Evolutionary conservation across 2,797 vertebrate species (phyloP), one percentile per base, ranked within the genome.

Genomic region (Eidolon dupreanum): DNA sequence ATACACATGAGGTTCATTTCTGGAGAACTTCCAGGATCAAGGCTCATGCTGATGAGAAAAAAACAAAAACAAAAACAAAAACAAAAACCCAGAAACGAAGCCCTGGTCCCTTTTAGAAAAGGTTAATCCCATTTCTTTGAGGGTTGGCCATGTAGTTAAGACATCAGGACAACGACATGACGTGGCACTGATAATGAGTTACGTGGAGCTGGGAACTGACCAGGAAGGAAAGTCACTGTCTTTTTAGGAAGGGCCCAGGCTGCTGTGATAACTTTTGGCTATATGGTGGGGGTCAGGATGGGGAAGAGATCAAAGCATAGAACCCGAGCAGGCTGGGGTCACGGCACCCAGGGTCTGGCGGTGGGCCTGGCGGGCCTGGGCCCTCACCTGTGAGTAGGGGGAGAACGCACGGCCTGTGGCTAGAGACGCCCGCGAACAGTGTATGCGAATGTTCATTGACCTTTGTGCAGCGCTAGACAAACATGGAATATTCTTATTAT

Each of bases 161-260:
- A 78, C 0, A 24, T n/a, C 75, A 75, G 49, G n/a, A 33, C 43
- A 33, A 36, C 55, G 28, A 19, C 20, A 2, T 20, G 22, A 33
- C 17, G 5, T 36, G 36, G 28, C 28, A 51, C 24, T 61, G 15
- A 24, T 2, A 1, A 28, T 33, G 57, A 66, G 10, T 81, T 51
- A 15, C 0, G 0, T 20, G 13, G 38, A 13, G 1, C 41, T 7
- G 9, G 8, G 9, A 51, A 19, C 10, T 41, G 57, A 26, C 49
- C 33, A 57, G 65, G 41, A 70, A 94, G 61, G 38, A 51, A 92
- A 65, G 20, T 51, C 20, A 11, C n/a, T 65, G 16, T 33, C 13
- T 65, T 28, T 43, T 46, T 33, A 31, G 55, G 53, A 51, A 70
- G 63, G 8, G 11, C 10, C 33, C 28, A 4, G 36, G 20, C n/a